Percentiles rank a stretch among this genome's conserved stretches.
These are phyloP conservation scores for Ornithorhynchus anatinus DNA, from an alignment of 2,113 vertebrate genomes.

Conservation along the genomic window DNA sequence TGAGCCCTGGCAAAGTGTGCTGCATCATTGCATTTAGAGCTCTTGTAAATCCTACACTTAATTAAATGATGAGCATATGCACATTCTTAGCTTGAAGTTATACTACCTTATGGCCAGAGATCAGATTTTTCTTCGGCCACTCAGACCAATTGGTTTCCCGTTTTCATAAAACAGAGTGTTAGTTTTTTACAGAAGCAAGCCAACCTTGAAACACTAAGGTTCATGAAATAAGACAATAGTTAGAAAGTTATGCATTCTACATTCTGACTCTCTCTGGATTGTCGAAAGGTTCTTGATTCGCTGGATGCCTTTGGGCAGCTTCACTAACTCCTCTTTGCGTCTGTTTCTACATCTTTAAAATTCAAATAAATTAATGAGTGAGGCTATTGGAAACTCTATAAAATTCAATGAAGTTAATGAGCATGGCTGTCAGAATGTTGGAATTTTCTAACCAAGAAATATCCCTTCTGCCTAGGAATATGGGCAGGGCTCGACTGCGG, in stretches of 20 bases:
- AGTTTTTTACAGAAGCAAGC: too few relatives aligned
- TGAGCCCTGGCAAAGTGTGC: constrained; percentile 48
- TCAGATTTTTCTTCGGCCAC: neutral
- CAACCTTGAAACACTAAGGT: neutral
- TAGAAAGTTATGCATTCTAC: too few relatives aligned
- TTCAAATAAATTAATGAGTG: neutral
- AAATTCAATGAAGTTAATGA: too few relatives aligned
- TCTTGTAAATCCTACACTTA: constrained; percentile 56
- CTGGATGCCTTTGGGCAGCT: neutral
- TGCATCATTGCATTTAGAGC: constrained; percentile 53
- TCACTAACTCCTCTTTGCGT: neutral
- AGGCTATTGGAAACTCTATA: too few relatives aligned
- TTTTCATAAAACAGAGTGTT: too few relatives aligned
- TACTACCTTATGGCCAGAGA: neutral
- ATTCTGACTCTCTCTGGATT: neutral
- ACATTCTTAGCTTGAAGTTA: constrained; percentile 26
- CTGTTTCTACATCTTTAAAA: neutral
- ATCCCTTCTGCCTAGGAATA: too few relatives aligned
- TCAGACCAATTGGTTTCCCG: neutral
- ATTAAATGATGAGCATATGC: constrained; percentile 62
- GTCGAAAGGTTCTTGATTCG: neutral
- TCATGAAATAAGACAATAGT: neutral
- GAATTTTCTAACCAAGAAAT: too few relatives aligned
- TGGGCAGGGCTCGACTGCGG: too few relatives aligned
- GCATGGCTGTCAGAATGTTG: too few relatives aligned